Evolutionary conservation across 2,888 invertebrate genomes (phyloP).

Genomic region (Tachina grossa): DNA sequence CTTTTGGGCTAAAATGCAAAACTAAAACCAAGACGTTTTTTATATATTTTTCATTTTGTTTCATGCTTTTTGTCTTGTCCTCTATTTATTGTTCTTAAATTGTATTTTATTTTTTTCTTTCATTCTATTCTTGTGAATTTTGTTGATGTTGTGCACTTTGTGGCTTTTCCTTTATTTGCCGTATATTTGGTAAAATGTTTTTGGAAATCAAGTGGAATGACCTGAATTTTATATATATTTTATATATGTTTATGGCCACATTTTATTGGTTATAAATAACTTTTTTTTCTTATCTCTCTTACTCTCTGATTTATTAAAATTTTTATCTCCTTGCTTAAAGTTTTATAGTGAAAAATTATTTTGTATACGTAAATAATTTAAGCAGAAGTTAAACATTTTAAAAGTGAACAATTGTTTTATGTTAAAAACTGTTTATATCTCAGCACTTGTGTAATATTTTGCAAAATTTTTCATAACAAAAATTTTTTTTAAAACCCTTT

Average conservation of each 20-base stretch:
- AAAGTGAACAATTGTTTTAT: too few relatives aligned
- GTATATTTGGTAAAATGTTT: slow-evolving; percentile 72
- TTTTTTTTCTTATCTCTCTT: not conserved
- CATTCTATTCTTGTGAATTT: too few relatives aligned
- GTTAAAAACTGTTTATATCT: too few relatives aligned
- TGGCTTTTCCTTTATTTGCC: slow-evolving; percentile 23
- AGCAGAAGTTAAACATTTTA: too few relatives aligned
- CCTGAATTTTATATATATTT: slow-evolving; percentile 73
- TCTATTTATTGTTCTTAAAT: not conserved
- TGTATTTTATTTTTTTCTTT: slow-evolving; percentile 18
- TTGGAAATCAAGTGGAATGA: slow-evolving; percentile 80
- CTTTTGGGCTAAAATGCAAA: slow-evolving; percentile 44
- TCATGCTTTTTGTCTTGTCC: not conserved
- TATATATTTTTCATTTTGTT: not conserved
- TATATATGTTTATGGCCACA: slow-evolving; percentile 6
- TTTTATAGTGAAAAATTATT: too few relatives aligned
- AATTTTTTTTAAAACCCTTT: too few relatives aligned
- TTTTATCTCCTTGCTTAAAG: not conserved
- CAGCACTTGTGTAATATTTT: too few relatives aligned
- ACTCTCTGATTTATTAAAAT: not conserved
- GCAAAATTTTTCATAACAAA: too few relatives aligned
- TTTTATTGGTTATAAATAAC: slow-evolving; percentile 28
- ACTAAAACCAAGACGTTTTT: slow-evolving; percentile 23
- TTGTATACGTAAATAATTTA: too few relatives aligned
- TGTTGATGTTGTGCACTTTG: slow-evolving; percentile 6